A percentile compares a stretch with the other conserved stretches of the same genome.
phyloP scores from a whole-genome alignment of 2,888 invertebrate genomes.

The Eupithecia subumbrata region DNA sequence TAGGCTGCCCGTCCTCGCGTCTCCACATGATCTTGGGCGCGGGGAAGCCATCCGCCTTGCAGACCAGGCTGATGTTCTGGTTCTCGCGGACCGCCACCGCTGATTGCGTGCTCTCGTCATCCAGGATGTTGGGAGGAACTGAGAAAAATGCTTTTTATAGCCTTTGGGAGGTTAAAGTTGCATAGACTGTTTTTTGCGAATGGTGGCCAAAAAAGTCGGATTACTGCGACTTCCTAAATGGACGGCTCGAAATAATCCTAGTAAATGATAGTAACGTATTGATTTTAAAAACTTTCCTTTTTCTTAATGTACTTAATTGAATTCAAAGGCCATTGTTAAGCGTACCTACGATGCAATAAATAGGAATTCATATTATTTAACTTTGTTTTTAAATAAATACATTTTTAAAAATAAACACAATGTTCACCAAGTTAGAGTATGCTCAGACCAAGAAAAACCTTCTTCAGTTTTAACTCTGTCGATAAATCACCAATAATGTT shows the following conservation, averaged over 20 bases:
- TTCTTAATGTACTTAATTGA: not conserved
- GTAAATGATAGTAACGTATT: not conserved
- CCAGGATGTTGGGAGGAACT: conserved; percentile 98
- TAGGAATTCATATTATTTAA: no score
- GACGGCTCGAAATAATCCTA: no score
- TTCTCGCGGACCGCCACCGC: conserved; percentile 96
- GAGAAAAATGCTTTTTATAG: conserved; percentile 46
- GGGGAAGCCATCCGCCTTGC: conserved; percentile 96
- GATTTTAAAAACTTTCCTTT: no score
- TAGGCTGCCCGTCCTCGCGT: conserved; percentile 94
- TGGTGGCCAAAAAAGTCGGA: no score
- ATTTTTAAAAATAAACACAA: not conserved
- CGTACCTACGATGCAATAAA: not conserved
- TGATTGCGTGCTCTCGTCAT: conserved; percentile 95
- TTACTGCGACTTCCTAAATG: no score
- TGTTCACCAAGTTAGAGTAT: no score
- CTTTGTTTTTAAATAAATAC: no score
- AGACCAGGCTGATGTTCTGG: conserved; percentile 96
- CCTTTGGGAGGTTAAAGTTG: no score
- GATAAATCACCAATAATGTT: not conserved
- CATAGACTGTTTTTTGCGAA: no score
- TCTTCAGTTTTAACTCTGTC: not conserved
- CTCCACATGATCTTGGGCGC: conserved; percentile 97
- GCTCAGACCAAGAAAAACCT: not conserved
- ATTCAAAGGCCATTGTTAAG: not conserved